A percentile compares a stretch with the other conserved stretches of the same genome.
phyloP scores from a whole-genome alignment of 2,888 invertebrate species.

The Epinotia demarniana region DNA sequence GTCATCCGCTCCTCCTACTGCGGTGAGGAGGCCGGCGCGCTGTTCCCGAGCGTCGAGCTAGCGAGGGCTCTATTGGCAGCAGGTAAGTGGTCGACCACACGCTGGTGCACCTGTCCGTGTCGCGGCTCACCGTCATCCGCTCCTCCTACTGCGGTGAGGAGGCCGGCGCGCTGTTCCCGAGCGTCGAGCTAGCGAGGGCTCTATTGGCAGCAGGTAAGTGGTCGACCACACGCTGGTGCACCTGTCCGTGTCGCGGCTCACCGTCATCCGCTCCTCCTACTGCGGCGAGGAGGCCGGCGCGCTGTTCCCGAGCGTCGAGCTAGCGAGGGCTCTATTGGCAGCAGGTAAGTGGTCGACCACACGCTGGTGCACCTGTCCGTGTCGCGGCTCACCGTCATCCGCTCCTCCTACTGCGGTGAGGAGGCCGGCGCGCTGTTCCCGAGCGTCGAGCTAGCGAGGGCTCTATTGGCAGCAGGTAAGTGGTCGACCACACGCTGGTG shows the following conservation, averaged over 20 bases:
- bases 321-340: constrained; percentile 89
- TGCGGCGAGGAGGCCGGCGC: constrained; percentile 88
- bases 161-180: constrained; percentile 88
- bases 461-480: constrained; percentile 86
- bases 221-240: constrained; percentile 87
- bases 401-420: constrained; percentile 90
- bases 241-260: constrained; percentile 91
- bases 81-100: too few species aligned
- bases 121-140: constrained; percentile 90
- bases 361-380: constrained; percentile 94
- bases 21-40: constrained; percentile 86
- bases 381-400: constrained; percentile 90
- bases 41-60: constrained; percentile 90
- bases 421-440: constrained; percentile 90
- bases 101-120: constrained; percentile 92
- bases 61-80: constrained; percentile 89
- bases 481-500: constrained; percentile 84
- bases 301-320: constrained; percentile 89
- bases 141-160: constrained; percentile 83
- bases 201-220: constrained; percentile 85
- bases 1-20: constrained; percentile 91
- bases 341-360: constrained; percentile 62
- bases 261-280: constrained; percentile 91
- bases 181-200: constrained; percentile 87
- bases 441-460: constrained; percentile 86